A percentile compares a stretch with the other conserved stretches of the same genome.
These are phyloP conservation scores for Cinclus mexicanus DNA, from an alignment of 2,113 vertebrate genomes.

Conservation along the genomic window DNA sequence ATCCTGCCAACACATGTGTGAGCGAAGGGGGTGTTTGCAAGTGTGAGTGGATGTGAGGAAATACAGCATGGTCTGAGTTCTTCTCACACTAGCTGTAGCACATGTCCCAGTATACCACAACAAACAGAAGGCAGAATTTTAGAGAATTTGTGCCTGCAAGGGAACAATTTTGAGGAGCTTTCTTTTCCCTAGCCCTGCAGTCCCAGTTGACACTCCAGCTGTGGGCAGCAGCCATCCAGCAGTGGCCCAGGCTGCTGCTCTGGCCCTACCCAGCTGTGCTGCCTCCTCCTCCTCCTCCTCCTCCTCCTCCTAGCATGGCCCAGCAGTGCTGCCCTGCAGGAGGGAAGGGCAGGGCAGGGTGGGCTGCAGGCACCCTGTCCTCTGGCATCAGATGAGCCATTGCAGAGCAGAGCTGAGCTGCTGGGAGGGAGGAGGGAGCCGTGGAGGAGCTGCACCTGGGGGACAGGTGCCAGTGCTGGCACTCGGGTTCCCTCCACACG, in stretches of 20 bases:
- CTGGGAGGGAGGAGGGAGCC: neutral
- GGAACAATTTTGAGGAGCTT: neutral
- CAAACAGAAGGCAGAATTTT: neutral
- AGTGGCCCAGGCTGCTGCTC: neutral
- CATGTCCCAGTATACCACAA: neutral
- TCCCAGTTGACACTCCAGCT: neutral
- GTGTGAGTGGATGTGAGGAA: neutral
- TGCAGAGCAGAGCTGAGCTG: neutral
- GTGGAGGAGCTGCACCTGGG: neutral
- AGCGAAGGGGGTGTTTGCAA: neutral
- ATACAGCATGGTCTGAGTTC: neutral
- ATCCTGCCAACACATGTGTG: constrained; percentile 22
- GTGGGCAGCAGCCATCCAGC: neutral
- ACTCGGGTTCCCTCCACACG: neutral
- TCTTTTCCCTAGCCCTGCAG: neutral
- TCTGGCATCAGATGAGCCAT: no score
- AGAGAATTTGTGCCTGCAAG: neutral
- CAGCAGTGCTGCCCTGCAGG: no score
- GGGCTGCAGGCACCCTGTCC: no score
- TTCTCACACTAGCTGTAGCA: constrained; percentile 3
- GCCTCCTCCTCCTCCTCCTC: neutral
- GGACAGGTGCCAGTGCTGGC: neutral
- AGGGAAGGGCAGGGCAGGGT: no score
- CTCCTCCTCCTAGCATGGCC: neutral
- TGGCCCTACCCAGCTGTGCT: neutral